phyloP scores from a whole-genome alignment of 2,888 invertebrate species.

The Papilio gigon region DNA sequence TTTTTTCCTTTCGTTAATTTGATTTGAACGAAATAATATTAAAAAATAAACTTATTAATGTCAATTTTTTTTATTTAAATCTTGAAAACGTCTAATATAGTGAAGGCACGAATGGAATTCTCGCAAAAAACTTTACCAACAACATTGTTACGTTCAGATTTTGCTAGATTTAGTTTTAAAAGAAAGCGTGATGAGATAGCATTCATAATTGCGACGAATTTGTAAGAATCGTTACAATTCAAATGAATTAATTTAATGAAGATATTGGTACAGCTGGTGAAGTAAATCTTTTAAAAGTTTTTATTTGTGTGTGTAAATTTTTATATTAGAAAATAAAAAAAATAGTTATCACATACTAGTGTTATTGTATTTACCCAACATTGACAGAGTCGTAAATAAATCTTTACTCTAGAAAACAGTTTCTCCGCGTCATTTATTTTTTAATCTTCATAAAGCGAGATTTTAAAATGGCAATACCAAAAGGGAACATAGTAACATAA shows the following conservation, averaged over 20 bases:
- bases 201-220: constrained; percentile 2
- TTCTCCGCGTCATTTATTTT: not conserved
- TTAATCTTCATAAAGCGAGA: not conserved
- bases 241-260: not conserved
- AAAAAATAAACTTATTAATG: too few relatives aligned
- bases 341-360: too few relatives aligned
- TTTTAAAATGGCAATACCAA: constrained; percentile 6
- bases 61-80: not conserved
- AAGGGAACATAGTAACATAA: constrained; percentile 12
- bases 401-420: not conserved
- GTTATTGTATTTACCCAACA: too few relatives aligned
- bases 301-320: too few relatives aligned
- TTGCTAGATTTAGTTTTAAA: constrained; percentile 31
- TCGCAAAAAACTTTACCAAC: constrained; percentile 27
- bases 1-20: too few relatives aligned
- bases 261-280: not conserved
- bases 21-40: too few relatives aligned
- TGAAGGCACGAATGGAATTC: not conserved
- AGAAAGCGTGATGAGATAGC: not conserved
- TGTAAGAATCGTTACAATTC: not conserved
- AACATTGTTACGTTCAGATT: not conserved
- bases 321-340: too few relatives aligned
- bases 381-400: too few relatives aligned
- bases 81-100: not conserved
- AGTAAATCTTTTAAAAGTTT: not conserved